Conservation (phyloP, 2,797 vertebrate genomes). For the Fringilla coelebs region DNA sequence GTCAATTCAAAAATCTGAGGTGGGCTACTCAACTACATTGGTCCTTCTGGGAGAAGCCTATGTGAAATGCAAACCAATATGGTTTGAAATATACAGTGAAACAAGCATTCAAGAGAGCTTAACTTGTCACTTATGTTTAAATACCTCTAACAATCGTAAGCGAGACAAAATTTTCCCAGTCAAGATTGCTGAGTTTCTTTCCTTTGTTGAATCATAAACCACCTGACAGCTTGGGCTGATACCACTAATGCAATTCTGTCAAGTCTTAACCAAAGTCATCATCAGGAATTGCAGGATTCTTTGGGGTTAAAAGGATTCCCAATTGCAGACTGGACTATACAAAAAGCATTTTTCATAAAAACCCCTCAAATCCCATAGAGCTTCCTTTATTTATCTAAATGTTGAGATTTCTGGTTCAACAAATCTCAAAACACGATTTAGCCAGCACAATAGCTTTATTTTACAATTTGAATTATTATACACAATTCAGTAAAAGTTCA, state of each 20-base stretch:
- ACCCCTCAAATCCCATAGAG: not conserved
- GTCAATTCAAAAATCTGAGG: not conserved
- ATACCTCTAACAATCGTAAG: not conserved
- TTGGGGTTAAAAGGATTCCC: not conserved
- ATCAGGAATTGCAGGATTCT: not conserved
- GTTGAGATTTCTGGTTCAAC: not conserved
- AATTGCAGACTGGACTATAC: not conserved
- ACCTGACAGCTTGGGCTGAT: not conserved
- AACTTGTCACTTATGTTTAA: not conserved
- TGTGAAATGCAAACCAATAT: not conserved
- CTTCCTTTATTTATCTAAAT: not conserved
- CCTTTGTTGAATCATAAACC: not conserved
- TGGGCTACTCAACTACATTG: not conserved
- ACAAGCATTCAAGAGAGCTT: not conserved
- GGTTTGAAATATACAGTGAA: not conserved
- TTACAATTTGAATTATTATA: not conserved
- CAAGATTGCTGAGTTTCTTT: not conserved
- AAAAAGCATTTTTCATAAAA: not conserved
- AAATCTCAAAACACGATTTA: not conserved
- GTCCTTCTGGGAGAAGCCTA: not conserved
- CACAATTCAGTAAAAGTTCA: not conserved
- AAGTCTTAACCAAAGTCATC: not conserved
- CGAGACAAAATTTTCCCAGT: not conserved
- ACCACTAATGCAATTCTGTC: not conserved
- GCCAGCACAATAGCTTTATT: constrained; percentile 13